phyloP scores from a whole-genome alignment of 1,140 invertebrate species.

The Gryon sp. region DNA sequence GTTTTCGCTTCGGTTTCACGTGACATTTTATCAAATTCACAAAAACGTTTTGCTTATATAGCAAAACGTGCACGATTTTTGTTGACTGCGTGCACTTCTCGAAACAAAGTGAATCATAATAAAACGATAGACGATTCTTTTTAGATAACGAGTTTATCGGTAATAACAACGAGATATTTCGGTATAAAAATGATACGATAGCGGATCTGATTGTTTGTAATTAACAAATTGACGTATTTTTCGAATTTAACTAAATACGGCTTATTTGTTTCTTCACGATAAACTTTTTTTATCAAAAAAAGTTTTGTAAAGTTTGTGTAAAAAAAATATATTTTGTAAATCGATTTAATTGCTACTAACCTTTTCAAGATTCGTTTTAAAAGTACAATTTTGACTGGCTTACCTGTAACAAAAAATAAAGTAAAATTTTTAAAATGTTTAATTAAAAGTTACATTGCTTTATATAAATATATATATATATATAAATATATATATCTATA shows the following conservation, averaged over 20 bases:
- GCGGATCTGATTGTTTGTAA: slow-evolving; percentile 8
- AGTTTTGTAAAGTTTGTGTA: no score
- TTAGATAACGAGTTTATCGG: slow-evolving; percentile 34
- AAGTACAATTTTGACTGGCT: no score
- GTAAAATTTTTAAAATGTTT: no score
- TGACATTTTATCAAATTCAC: slow-evolving; percentile 13
- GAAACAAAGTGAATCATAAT: slow-evolving; percentile 33
- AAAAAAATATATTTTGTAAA: no score
- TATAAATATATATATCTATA: no score
- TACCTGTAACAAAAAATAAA: no score
- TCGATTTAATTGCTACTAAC: no score
- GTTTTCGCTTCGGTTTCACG: slow-evolving; percentile 20
- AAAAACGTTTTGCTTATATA: slow-evolving; percentile 5
- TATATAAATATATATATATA: no score
- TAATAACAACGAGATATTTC: slow-evolving; percentile 5
- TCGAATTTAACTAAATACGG: neutral
- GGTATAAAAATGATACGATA: slow-evolving; percentile 4
- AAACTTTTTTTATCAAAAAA: no score
- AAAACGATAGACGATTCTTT: slow-evolving; percentile 22
- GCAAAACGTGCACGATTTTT: slow-evolving; percentile 18
- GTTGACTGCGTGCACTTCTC: slow-evolving; percentile 11
- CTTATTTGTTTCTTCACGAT: no score
- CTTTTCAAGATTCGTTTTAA: no score
- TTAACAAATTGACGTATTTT: slow-evolving; percentile 18
- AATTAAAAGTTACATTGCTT: no score